Conservation (phyloP, 1,140 invertebrate genomes). For the Akabosia matsudoensis region DNA sequence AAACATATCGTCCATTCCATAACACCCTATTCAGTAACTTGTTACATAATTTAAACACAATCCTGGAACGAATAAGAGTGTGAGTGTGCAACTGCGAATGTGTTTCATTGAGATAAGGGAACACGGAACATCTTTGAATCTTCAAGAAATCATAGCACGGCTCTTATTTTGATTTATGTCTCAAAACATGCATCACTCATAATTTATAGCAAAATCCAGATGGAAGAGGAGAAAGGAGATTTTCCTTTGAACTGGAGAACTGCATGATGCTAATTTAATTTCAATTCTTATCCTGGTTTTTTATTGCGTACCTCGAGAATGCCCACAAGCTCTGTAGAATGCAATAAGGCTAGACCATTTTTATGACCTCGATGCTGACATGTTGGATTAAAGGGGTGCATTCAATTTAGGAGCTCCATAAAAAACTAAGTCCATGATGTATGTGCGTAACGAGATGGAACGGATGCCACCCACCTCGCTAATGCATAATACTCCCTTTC, state of each 20-base stretch:
- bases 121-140: too few species aligned
- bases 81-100: too few species aligned
- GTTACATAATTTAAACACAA: too few species aligned
- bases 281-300: slow-evolving; percentile 14
- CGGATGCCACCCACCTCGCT: slow-evolving; percentile 24
- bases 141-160: not conserved
- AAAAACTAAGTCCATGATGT: not conserved
- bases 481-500: not conserved
- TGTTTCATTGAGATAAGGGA: too few species aligned
- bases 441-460: not conserved
- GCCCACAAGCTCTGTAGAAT: not conserved
- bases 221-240: not conserved
- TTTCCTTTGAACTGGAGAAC: not conserved
- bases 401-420: not conserved
- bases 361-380: not conserved
- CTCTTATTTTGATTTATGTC: not conserved
- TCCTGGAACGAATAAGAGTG: too few species aligned
- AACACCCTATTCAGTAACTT: too few species aligned
- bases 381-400: not conserved
- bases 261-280: slow-evolving; percentile 32
- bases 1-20: too few species aligned
- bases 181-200: not conserved
- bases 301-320: slow-evolving; percentile 9
- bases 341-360: not conserved
- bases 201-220: slow-evolving; percentile 27